A percentile compares a stretch with the other conserved stretches of the same genome.
These are phyloP conservation scores for Thumatha senex DNA, from an alignment of 2,888 invertebrate genomes.

Conservation along the genomic window DNA sequence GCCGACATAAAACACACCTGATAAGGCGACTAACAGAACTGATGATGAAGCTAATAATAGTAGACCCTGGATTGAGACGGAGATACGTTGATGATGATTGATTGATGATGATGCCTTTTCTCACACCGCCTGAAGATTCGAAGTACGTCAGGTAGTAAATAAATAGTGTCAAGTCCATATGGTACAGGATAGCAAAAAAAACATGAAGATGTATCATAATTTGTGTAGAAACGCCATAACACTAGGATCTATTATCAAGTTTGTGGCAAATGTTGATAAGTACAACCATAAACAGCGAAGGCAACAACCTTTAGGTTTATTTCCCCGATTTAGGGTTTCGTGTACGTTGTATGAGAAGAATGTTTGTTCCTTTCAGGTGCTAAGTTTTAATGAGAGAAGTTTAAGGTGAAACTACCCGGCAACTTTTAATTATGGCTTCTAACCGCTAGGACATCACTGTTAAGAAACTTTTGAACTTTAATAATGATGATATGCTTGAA, in stretches of 20 bases:
- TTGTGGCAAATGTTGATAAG: not conserved
- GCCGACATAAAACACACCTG: no score
- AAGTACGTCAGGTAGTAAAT: no score
- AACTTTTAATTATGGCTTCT: constrained; percentile 75
- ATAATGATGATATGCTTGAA: constrained; percentile 61
- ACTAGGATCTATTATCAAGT: not conserved
- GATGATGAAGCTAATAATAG: no score
- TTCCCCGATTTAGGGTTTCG: constrained; percentile 53
- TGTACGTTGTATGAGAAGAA: constrained; percentile 56
- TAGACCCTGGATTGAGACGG: no score
- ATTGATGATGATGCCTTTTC: no score
- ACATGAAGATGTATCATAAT: no score
- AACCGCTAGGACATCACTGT: constrained; percentile 56
- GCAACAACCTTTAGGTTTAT: constrained; percentile 40
- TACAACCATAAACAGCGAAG: constrained; percentile 12
- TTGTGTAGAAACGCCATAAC: not conserved
- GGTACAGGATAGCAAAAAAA: no score
- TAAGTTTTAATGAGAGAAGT: constrained; percentile 78
- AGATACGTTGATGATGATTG: no score
- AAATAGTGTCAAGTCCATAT: constrained; percentile 19
- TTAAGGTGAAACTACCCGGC: constrained; percentile 69
- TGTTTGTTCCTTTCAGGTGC: constrained; percentile 69
- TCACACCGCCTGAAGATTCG: no score
- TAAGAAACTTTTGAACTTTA: constrained; percentile 54
- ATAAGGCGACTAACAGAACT: no score